Evolutionary conservation across 2,797 vertebrate species (phyloP).

Genomic region (Cynopterus sphinx): DNA sequence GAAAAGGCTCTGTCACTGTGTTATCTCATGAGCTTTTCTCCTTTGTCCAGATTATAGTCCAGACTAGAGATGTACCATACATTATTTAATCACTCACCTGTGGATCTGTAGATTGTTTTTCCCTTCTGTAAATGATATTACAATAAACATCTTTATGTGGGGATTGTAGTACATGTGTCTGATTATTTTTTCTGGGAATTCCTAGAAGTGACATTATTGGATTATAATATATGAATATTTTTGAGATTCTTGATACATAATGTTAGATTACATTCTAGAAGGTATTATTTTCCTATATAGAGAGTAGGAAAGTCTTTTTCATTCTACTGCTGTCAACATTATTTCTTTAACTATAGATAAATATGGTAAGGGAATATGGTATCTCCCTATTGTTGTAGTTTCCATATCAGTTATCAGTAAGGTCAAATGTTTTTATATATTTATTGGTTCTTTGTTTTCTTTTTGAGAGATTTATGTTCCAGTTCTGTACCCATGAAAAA

Average conservation of each 20-base stretch:
- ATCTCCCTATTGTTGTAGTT: constrained; percentile 31
- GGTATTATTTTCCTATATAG: not conserved
- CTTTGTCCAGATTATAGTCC: not conserved
- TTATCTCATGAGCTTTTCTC: not conserved
- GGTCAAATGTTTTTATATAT: not conserved
- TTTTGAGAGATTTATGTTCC: not conserved
- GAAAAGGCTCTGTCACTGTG: not conserved
- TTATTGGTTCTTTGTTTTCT: not conserved
- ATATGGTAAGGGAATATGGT: not conserved
- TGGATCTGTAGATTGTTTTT: not conserved
- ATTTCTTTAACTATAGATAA: not conserved
- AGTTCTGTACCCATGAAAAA: not conserved
- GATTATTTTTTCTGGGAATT: not conserved
- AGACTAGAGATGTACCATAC: not conserved
- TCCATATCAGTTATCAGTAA: not conserved
- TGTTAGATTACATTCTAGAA: not conserved
- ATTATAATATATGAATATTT: not conserved
- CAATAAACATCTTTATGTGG: not conserved
- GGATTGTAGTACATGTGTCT: not conserved
- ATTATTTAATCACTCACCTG: not conserved
- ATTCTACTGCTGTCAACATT: not conserved
- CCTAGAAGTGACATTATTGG: not conserved
- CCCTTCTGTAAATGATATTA: not conserved
- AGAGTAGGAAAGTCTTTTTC: not conserved
- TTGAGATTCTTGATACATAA: not conserved